Percentiles rank a stretch among this genome's conserved stretches.
Evolutionary conservation across 2,113 vertebrate genomes (phyloP).

Genomic region (Benitochromis conjunctus): DNA sequence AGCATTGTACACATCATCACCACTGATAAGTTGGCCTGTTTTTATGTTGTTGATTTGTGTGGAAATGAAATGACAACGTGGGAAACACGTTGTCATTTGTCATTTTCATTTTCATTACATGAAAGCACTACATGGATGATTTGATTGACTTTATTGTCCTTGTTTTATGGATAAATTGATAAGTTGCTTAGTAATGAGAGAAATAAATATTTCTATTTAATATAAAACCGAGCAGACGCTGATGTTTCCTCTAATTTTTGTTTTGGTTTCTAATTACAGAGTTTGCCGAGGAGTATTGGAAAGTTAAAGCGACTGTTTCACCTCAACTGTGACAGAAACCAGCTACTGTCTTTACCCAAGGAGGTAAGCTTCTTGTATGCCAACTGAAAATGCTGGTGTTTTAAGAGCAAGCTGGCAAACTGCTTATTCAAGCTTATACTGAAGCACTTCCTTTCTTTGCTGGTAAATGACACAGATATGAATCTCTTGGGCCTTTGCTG

Average conservation of each 20-base stretch:
- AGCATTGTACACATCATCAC: background rate
- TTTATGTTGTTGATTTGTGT: background rate
- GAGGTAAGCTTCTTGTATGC: conserved; percentile 75
- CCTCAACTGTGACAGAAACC: conserved; percentile 96
- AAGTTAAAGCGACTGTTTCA: conserved; percentile 93
- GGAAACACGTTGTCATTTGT: too few relatives aligned
- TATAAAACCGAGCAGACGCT: background rate
- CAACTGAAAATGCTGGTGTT: background rate
- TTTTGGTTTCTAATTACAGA: conserved; percentile 54
- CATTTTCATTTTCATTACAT: too few relatives aligned
- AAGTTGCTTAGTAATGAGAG: background rate
- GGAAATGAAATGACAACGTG: background rate
- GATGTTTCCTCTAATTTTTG: background rate
- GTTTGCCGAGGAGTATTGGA: conserved; percentile 90
- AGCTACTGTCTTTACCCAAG: conserved; percentile 88
- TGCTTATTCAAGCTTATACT: background rate
- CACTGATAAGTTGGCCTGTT: background rate
- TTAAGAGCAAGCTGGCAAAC: background rate
- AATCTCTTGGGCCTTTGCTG: background rate
- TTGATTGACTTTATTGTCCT: background rate
- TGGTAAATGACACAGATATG: background rate
- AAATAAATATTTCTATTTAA: background rate
- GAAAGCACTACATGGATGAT: background rate
- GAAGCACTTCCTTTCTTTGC: background rate
- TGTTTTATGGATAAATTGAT: background rate